Percentiles rank a stretch among this genome's conserved stretches.
phyloP scores from a whole-genome alignment of 2,113 vertebrate species.

The Aspidoscelis tigris region DNA sequence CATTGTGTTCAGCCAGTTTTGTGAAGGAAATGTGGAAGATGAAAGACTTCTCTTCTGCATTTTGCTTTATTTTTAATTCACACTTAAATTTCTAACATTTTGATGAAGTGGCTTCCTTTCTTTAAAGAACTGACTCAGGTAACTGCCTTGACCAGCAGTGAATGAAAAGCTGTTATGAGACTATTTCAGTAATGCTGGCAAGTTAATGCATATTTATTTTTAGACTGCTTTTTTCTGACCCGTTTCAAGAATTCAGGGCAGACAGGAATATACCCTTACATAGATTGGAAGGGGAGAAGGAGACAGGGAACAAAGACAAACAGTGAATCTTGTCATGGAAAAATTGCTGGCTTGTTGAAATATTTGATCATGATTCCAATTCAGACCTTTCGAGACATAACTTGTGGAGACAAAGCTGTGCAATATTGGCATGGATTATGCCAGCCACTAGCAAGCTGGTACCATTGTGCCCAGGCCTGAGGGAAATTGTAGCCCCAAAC shows the following conservation, averaged over 20 bases:
- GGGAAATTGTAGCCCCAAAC: no score
- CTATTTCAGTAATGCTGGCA: slow-evolving; percentile 9
- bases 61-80: no score
- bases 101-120: no score
- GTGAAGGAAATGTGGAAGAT: no score
- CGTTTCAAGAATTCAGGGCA: slow-evolving; percentile 24
- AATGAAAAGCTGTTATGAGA: background rate
- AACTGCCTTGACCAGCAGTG: slow-evolving; percentile 5
- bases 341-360: background rate
- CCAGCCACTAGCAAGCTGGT: background rate
- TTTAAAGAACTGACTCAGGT: slow-evolving; percentile 4
- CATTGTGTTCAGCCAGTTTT: no score
- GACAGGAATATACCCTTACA: background rate
- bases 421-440: background rate
- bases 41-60: no score
- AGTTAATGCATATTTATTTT: slow-evolving; percentile 31
- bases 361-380: background rate
- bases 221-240: slow-evolving; percentile 15
- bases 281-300: background rate
- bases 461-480: no score
- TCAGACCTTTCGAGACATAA: background rate
- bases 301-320: background rate
- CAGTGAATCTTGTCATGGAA: background rate
- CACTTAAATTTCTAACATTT: no score
- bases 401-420: background rate